phyloP scores from a whole-genome alignment of 2,888 invertebrate species.

The Calameuta pallipes region DNA sequence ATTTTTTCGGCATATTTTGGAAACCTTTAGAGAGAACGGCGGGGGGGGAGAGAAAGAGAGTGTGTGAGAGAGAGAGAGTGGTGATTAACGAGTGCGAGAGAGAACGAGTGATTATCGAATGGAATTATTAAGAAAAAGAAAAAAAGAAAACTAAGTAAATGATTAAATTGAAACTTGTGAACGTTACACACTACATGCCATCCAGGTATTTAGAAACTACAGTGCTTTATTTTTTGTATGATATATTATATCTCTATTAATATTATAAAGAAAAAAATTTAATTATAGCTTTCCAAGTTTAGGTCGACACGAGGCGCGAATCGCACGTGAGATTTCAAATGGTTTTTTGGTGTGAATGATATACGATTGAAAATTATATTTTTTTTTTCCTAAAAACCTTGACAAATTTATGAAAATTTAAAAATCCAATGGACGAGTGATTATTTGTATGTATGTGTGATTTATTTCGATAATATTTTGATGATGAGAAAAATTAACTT shows the following conservation, averaged over 20 bases:
- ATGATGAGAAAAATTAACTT: background rate
- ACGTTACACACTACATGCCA: slow-evolving; percentile 45
- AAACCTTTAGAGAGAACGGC: slow-evolving; percentile 10
- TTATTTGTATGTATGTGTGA: background rate
- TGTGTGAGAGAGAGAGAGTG: background rate
- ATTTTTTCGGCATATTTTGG: slow-evolving; percentile 33
- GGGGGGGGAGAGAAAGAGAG: slow-evolving; percentile 26
- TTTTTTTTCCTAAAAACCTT: background rate
- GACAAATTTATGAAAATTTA: background rate
- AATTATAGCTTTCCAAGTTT: slow-evolving; percentile 41
- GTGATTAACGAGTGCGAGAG: background rate
- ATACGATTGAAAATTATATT: background rate
- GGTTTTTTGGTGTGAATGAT: background rate
- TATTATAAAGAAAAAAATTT: slow-evolving; percentile 38
- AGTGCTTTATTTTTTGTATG: slow-evolving; percentile 60
- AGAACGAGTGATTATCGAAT: background rate
- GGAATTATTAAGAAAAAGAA: slow-evolving; percentile 7
- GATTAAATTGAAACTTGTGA: slow-evolving; percentile 12
- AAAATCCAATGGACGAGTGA: background rate
- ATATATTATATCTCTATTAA: slow-evolving; percentile 42
- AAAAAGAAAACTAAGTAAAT: slow-evolving; percentile 8
- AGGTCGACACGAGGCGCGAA: slow-evolving; percentile 33
- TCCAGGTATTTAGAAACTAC: slow-evolving; percentile 56
- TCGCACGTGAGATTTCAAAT: background rate
- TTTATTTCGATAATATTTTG: background rate